Evolutionary conservation across 2,888 invertebrate genomes (phyloP), one percentile per base, ranked within the genome.

Genomic region (Spatulosminthurus flaviceps): DNA sequence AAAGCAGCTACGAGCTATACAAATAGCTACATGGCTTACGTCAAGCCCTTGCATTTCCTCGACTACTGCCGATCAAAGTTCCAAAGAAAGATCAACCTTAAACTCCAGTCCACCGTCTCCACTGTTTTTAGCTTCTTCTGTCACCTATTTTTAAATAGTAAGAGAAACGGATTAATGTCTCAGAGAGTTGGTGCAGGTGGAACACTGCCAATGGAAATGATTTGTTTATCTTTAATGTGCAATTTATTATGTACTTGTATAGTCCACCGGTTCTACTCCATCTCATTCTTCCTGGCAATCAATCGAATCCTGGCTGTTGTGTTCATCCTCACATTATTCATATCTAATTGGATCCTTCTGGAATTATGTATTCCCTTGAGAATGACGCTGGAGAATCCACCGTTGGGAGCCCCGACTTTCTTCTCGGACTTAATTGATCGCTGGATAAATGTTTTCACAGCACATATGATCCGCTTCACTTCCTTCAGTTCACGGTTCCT

Each of bases 241-340:
- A 7, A 7, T 34, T 4, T 34, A 9, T 34, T 7, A 34, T 34
- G 34, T 34, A 26, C 21, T 9, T 21, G 67, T 5, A 26, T 67
- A 78, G 78, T 78, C 64, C 78, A 78, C 64, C 67, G 78, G 9
- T 78, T 78, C 64, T 78, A 78, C 78, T 60, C 78, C 26, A 78
- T 78, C 22, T 78, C 78, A 16, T 78, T 72, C 34, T 78, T 78
- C 29, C 66, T 78, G 21, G 71, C 78, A 13, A 78, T 78, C 41
- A 78, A 78, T 43, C 78, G 78, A 26, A 72, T 78, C 19, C 72
- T 78, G 9, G 78, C 78, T 29, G 43, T 78, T 42, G 78, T 78
- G 28, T 78, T 78, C 66, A 66, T 72, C 61, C 7, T 72, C 19
- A 24, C 72, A 16, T 43, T 78, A 21, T 78, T 78, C 28, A 24